Base-by-base conservation (phyloP, 2,797 vertebrate genomes). In the Ptychadena robeensis region DNA sequence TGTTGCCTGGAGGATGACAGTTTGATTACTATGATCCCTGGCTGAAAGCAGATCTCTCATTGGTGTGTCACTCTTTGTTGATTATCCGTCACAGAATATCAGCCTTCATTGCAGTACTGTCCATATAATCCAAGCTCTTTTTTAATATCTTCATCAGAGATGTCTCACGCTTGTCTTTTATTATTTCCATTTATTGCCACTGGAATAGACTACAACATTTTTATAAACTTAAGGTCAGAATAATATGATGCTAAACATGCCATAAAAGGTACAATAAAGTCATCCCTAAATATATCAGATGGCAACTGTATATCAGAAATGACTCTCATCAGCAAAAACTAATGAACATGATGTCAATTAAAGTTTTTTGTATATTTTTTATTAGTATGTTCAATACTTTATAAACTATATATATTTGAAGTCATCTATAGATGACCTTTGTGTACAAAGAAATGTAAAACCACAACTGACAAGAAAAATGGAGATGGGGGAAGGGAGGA, bases 31-130 rank as follows among this genome's bases (percentile, higher is more conserved):
- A 70, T 14, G 66, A 76, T 85, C 65, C 72, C 66, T 53, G 12
- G 37, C 71, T 80, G 65, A 85, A 85, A 85, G 31, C 53, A 80
- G 78, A 85, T 70, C 78, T 80, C 65, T 80, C 82, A 80, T 80
- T 80, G 72, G 82, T 48, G 63, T 63, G 53, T 85, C 82, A 85
- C 75, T 85, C 78, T 80, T 57, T 37, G 71, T 85, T 85, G 82
- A 85, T 85, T 85, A 85, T 85, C 71, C 79, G 59, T 80, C 78
- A 80, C 66, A 63, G 57, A 44, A 70, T 80, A 80, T 85, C 57
- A 75, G 72, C 70, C 71, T 73, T 80, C 57, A 80, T 85, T 63
- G 76, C 69, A 63, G 27, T 38, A 37, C 74, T 80, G 63, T 80
- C 32, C 28, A 57, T 67, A 59, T 74, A 74, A 67, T 66, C 18